Base-by-base conservation (phyloP, 2,888 invertebrate genomes). In the Thera britannica region DNA sequence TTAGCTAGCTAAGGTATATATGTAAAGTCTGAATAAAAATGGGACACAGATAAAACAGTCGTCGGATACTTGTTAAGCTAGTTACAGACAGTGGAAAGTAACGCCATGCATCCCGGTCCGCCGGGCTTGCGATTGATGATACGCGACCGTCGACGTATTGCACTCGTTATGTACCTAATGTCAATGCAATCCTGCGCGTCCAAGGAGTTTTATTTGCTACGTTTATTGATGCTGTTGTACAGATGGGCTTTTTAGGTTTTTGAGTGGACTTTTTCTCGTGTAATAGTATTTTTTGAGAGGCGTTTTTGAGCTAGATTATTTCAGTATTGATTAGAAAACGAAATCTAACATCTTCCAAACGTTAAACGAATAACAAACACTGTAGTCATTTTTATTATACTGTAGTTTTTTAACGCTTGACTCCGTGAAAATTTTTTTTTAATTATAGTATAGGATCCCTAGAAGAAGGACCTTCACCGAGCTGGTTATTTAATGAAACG, bases 161-260 rank as follows among this genome's bases (percentile, higher is more conserved):
- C 90, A 83, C 83, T 92, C 93, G 92, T 92, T 93, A 91, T 89
- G 87, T 83, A 85, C 83, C 89, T 89, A 91, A 92, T 90, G 92
- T 90, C 90, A 89, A 85, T 89, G 85, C 85, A 84, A 88, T 89
- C 82, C 83, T 86, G 85, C 76, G 72, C 80, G 80, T 81, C 78
- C 69, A 71, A 86, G 83, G 81, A 85, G 83, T 86, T 89, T 90
- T 90, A 87, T 89, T 85, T 80, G 61, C 55, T 36, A 44, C 64
- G 62, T 62, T 60, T 70, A 75, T 72, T 73, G 75, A 73, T 73
- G 69, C 52, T 7, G 52, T 52, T 52, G 52, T 34, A 52, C 52
- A 9, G 34, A 3, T 23, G 6, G 0, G 9, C 9, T 52, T 49
- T 52, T 52, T 52, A 2, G 2, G 3, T 34, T 7, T 51, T 6